phyloP scores from a whole-genome alignment of 2,113 vertebrate species.

The Clarias macrocephalus region DNA sequence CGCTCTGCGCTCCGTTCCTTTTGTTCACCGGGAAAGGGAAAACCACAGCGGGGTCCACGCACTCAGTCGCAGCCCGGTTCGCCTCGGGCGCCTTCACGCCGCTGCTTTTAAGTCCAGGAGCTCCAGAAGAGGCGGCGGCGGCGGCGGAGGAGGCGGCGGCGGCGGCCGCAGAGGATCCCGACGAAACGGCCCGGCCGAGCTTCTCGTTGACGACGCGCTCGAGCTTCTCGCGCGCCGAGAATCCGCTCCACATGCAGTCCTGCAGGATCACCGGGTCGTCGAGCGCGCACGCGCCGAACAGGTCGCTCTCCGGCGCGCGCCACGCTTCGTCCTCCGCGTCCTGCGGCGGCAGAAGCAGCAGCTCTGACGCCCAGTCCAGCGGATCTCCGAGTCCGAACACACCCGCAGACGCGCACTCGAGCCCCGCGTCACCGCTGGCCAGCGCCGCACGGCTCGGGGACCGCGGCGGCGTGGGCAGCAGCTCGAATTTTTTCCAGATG shows the following conservation, averaged over 20 bases:
- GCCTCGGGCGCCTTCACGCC: constrained; percentile 69
- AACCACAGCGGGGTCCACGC: constrained; percentile 87
- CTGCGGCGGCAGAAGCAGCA: constrained; percentile 82
- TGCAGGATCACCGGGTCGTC: constrained; percentile 92
- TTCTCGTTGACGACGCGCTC: constrained; percentile 90
- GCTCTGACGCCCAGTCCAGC: constrained; percentile 92
- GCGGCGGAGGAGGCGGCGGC: background rate
- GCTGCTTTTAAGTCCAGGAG: constrained; percentile 40
- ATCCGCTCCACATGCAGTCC: constrained; percentile 99
- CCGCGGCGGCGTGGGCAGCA: constrained; percentile 93
- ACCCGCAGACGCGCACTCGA: constrained; percentile 63
- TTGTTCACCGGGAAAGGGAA: constrained; percentile 89
- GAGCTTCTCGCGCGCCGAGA: constrained; percentile 92
- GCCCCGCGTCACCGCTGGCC: constrained; percentile 77
- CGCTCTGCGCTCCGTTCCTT: constrained; percentile 67
- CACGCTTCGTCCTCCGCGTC: constrained; percentile 79
- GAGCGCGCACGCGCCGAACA: constrained; percentile 77
- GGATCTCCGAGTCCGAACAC: constrained; percentile 77
- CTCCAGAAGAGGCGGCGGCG: background rate
- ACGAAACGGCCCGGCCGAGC: constrained; percentile 76
- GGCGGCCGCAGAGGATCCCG: constrained; percentile 33
- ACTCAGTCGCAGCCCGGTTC: constrained; percentile 78
- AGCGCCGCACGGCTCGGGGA: constrained; percentile 92
- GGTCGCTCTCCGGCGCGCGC: constrained; percentile 79
- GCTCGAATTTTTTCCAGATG: constrained; percentile 99